These are phyloP conservation scores for Deilephila porcellus DNA, from an alignment of 2,888 invertebrate genomes.

Conservation along the genomic window DNA sequence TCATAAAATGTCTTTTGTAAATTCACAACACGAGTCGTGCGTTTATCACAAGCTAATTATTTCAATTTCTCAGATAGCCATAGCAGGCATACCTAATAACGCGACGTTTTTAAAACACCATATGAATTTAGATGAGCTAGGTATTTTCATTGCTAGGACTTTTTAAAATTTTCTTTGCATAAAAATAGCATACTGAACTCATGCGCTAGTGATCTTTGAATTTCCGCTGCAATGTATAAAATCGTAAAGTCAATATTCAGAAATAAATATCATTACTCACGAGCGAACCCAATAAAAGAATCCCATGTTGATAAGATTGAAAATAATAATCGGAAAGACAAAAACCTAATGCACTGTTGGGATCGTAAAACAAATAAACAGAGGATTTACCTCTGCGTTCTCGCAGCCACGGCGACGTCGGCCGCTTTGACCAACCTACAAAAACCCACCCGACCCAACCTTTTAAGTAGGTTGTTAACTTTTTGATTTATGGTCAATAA, in stretches of 20 bases:
- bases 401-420: slow-evolving; percentile 72
- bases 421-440: slow-evolving; percentile 79
- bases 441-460: slow-evolving; percentile 80
- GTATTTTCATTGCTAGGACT: slow-evolving; percentile 39
- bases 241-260: background rate
- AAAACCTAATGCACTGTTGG: slow-evolving; percentile 81
- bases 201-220: background rate
- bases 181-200: background rate
- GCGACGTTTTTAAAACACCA: slow-evolving; percentile 58
- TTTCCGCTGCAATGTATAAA: background rate
- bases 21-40: slow-evolving; percentile 54
- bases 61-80: slow-evolving; percentile 74
- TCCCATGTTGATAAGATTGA: slow-evolving; percentile 71
- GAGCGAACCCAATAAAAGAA: slow-evolving; percentile 57
- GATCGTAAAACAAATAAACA: slow-evolving; percentile 83
- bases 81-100: slow-evolving; percentile 67
- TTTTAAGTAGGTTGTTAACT: slow-evolving; percentile 85
- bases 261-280: slow-evolving; percentile 47
- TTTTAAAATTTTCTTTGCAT: slow-evolving; percentile 15
- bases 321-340: slow-evolving; percentile 75
- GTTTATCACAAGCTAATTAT: slow-evolving; percentile 75
- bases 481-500: slow-evolving; percentile 85
- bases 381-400: slow-evolving; percentile 68
- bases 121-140: slow-evolving; percentile 67
- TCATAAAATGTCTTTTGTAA: slow-evolving; percentile 38